Base-by-base conservation (phyloP, 2,888 invertebrate genomes). In the Tenthredo mesomela region DNA sequence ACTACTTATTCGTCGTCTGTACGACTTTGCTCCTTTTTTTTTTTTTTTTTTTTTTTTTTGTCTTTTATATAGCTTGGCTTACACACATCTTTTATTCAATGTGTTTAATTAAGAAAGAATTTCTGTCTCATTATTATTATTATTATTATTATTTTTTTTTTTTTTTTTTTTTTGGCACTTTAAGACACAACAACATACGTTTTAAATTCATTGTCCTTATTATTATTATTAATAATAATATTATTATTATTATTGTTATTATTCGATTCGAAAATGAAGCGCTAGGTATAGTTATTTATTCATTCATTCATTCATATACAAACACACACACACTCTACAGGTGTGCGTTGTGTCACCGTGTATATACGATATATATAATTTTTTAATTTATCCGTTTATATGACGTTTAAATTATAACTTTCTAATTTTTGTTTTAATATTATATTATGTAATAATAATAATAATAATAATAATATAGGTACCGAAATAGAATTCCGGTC, bases 1-100 rank as follows among this genome's bases (percentile, higher is more conserved):
- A 67, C 67, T 67, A n/a, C n/a, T n/a, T n/a, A 67, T 67, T 67
- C 33, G 67, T 67, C 67, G 29, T 33, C 67, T 67, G 33, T 67
- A 67, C 33, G 33, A 18, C 67, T 67, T 33, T 25, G 15, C 67
- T 67, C 1, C 33, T 33, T 18, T 67, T 3, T 67, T 33, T 33
- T 18, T 7, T 33, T 67, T 67, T 65, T 5, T 4, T 25, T 33
- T 15, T 0, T 18, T 67, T 67, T 33, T 7, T 67, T 67, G 10
- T 67, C 33, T 2, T 61, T 61, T 61, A n/a, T n/a, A n/a, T n/a
- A 61, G 21, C n/a, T 25, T 5, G 21, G 5, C 61, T 25, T 25
- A 25, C 61, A 25, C 25, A 25, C 33, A 67, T 29, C 33, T 67
- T 33, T 33, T 67, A 67, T 67, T 18, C 29, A 25, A 67, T 33